Evolutionary conservation across 2,113 vertebrate genomes (phyloP), one percentile per base, ranked within the genome.

Genomic region (Oxyruncus cristatus): DNA sequence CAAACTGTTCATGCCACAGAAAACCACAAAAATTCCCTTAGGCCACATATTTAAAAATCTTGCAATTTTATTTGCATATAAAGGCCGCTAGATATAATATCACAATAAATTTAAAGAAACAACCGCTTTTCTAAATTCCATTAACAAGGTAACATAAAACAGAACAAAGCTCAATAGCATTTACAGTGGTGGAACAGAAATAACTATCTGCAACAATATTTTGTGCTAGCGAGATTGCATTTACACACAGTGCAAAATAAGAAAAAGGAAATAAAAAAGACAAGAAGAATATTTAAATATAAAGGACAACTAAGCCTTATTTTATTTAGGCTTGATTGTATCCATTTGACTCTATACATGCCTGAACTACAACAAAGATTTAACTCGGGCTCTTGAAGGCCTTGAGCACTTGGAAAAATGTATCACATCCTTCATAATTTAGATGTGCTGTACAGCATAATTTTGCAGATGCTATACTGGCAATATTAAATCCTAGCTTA

Each of bases 21-120:
- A 62, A 72, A 76, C 84, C 50, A 81, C 53, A 86, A 66, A 74
- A 74, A 85, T 37, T 92, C 85, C 81, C 92, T 94, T 84, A 88
- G 79, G 96, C 74, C 73, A 94, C 71, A 0, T 68, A 88, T 89
- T 99, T 99, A 99, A 99, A 99, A 99, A 99, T 99, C 99, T 99
- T 99, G 99, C 99, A 99, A 99, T 99, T 99, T 99, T 99, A 99
- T 99, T 99, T 99, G 99, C 99, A 99, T 99, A 99, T 99, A 99
- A 99, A 99, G 99, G 99, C 99, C 98, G 98, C 99, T 99, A 99
- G 99, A 99, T 99, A 98, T 99, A 99, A 98, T 98, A 98, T 99
- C 99, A 99, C 99, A 99, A 99, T 98, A 98, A 99, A 99, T 98
- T 98, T 98, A 99, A 99, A 99, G 98, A 97, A 98, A 98, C 97